Evolutionary conservation across 1,140 invertebrate species (phyloP), one percentile per base, ranked within the genome.

Genomic region (Solenopsis fugax): DNA sequence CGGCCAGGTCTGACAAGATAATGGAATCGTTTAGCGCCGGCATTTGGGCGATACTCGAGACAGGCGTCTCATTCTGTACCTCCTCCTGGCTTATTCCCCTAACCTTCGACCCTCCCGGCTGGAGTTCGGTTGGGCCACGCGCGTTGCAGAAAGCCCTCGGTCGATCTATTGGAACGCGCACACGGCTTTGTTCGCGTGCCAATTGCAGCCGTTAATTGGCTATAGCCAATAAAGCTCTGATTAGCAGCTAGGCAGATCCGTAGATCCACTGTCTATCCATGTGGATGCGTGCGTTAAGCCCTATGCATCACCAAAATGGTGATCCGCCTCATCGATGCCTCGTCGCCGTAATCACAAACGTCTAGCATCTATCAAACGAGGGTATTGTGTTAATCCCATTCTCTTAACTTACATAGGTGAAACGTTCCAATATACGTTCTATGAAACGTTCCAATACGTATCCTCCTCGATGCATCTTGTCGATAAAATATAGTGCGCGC

Each of bases 131-230:
- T 73, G 72, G 45, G n/a, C 65, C 87, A 76, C 88, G 82, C 76
- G 73, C 84, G 81, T 85, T 82, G 60, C 88, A 89, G 90, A 91
- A 91, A 91, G 86, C 88, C 86, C 88, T 87, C 72, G 84, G 88
- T 75, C 86, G 77, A 88, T 77, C 90, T 86, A 90, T 92, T 89
- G 88, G 89, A 90, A 90, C 91, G 88, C 89, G 84, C 86, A 69
- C 88, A 34, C 48, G 77, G 89, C 93, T 93, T 92, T 92, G 91
- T 93, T 91, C 92, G 92, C 89, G 89, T 91, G 91, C 91, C 92
- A 94, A 93, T 94, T 92, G 90, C 93, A 93, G 92, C 88, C 90
- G 93, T 93, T 94, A 93, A 94, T 94, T 94, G 93, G 92, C 92
- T 93, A 93, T 93, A 92, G 90, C 91, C 92, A 93, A 94, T 94